Base-by-base conservation (phyloP, 2,888 invertebrate species). In the Craniophora ligustri region DNA sequence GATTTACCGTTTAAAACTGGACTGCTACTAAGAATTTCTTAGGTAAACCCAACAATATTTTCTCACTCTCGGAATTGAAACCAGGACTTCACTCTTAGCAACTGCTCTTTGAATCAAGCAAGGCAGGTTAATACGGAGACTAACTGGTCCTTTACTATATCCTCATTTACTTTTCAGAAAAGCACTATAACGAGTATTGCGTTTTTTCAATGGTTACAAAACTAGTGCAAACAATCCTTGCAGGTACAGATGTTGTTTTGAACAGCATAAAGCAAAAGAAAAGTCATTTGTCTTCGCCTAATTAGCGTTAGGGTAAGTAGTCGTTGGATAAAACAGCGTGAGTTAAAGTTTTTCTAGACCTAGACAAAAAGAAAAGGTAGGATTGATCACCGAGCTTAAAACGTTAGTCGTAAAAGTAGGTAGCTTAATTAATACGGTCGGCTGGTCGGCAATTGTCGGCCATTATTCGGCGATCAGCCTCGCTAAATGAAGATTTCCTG, bases 401-500 rank as follows among this genome's bases (percentile, higher is more conserved):
- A 62, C 26, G 34, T 67, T 50, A 14, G 18, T 28, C 18, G 26
- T 35, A 32, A 36, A 47, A 14, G 46, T 26, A 34, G 14, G 13
- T 30, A 7, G 14, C 11, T 57, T 54, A 31, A 34, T 45, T 18
- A 59, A 50, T 45, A 36, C 10, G 42, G 26, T 40, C 41, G 36
- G 23, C 45, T 41, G 49, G 42, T 32, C 40, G 44, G 26, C 58
- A 56, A 70, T 71, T 66, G 71, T 70, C 36, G 45, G 42, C 34
- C 30, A 56, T 71, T 73, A 64, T 70, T 68, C 62, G 69, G 60
- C 69, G 71, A 76, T 76, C 65, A 66, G 72, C 64, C 58, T 71
- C 65, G 74, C 45, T 81, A 80, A 81, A 81, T 72, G 75, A 80
- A 79, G 66, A 72, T 75, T 84, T 84, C 84, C 84, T 84, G 84